Conservation (phyloP, 2,888 invertebrate species). For the Agrenia bidenticulata region DNA sequence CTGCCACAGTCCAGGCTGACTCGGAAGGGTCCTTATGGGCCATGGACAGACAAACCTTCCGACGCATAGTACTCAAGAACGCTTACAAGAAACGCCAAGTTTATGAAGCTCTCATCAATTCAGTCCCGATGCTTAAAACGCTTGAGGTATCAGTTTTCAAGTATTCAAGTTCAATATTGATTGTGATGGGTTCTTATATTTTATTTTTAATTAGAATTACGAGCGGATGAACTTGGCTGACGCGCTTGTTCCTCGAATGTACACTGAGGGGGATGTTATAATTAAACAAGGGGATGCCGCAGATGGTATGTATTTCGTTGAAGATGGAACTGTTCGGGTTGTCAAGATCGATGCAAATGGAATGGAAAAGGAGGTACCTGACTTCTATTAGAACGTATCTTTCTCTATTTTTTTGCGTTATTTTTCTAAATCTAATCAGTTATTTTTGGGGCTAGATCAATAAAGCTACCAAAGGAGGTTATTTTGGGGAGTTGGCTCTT, state of each 20-base stretch:
- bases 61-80: conserved; percentile 92
- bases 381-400: too few species aligned
- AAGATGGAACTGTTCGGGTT: conserved; percentile 85
- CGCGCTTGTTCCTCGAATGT: conserved; percentile 80
- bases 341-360: conserved; percentile 80
- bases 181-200: neutral
- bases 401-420: too few species aligned
- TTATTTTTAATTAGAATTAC: conserved; percentile 66
- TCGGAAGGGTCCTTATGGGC: conserved; percentile 92
- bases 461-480: conserved; percentile 68
- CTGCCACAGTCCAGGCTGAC: conserved; percentile 85
- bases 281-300: conserved; percentile 91
- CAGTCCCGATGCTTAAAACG: conserved; percentile 93
- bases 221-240: conserved; percentile 97
- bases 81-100: conserved; percentile 97
- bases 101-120: conserved; percentile 90
- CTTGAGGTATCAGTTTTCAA: conserved; percentile 83
- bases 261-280: conserved; percentile 75
- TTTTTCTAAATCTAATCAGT: neutral
- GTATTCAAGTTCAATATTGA: neutral
- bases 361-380: conserved; percentile 61
- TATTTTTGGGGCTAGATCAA: conserved; percentile 59
- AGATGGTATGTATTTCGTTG: conserved; percentile 98
- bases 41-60: conserved; percentile 95
- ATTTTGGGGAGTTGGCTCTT: conserved; percentile 95